Base-by-base conservation (phyloP, 2,797 vertebrate genomes). In the Cyprinodon diabolis region DNA sequence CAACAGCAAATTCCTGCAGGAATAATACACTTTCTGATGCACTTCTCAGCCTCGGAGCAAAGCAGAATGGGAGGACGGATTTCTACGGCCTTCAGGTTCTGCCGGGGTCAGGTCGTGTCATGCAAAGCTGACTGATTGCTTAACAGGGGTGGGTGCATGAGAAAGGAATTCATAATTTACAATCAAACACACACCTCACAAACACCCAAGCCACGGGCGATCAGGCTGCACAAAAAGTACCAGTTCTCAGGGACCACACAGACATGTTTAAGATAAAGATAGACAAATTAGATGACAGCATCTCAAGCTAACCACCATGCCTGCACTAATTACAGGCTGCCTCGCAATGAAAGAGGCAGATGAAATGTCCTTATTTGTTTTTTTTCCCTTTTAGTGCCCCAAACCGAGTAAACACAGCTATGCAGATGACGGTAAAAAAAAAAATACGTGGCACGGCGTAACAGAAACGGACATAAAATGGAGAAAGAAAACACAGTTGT, bases 281-380 rank as follows among this genome's bases (percentile, higher is more conserved):
- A 93, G 94, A 95, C 95, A 95, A 96, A 95, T 95, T 95, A 95
- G 93, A 95, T 86, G 90, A 94, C 92, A 93, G 90, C 88, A 78
- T 93, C 90, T 88, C 62, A 82, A 92, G 90, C 90, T 90, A 95
- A 95, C 91, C 94, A 90, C 93, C 81, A 90, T 86, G 90, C 90
- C 88, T 81, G 90, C 66, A 74, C 88, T 94, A 95, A 95, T 95
- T 95, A 95, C 87, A 95, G 92, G 82, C 89, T 85, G 87, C 78
- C 74, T 76, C 15, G 69, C 66, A 86, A 95, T 95, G 91, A 95
- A 94, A 94, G 92, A 90, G 89, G 90, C 85, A 82, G 85, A 91
- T 90, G 90, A 91, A 86, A 87, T 90, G 90, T 87, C 80, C 89
- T 86, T 94, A 92, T 91, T 92, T 93, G 90, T 93, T 92, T 91